Conservation (phyloP, 2,888 invertebrate species). For the Psylliodes chrysocephalus region DNA sequence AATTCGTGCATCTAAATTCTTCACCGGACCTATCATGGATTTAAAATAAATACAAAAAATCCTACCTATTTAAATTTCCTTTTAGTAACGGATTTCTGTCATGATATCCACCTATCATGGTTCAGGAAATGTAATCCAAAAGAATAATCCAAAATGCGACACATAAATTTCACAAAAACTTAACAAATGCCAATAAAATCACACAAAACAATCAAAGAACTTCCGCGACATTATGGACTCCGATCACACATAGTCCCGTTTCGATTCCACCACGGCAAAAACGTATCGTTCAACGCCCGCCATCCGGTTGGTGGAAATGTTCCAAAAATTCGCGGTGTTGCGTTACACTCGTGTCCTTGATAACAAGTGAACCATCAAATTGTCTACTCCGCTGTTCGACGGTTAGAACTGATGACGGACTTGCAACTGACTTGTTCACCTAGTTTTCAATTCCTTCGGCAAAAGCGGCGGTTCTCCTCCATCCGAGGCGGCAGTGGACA, state of each 20-base stretch:
- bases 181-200: conserved; percentile 36
- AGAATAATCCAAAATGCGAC: conserved; percentile 41
- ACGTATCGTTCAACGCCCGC: conserved; percentile 8
- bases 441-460: conserved; percentile 53
- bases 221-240: conserved; percentile 28
- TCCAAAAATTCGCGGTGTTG: conserved; percentile 23
- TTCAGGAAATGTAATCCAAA: conserved; percentile 47
- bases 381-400: conserved; percentile 33
- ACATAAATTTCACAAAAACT: conserved; percentile 44
- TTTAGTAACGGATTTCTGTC: conserved; percentile 70
- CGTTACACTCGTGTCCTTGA: conserved; percentile 54
- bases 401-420: conserved; percentile 43
- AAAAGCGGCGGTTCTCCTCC: conserved; percentile 42
- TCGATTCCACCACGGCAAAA: conserved; percentile 29
- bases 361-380: conserved; percentile 57
- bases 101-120: conserved; percentile 67
- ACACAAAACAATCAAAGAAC: conserved; percentile 36
- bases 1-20: too few species aligned
- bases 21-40: too few species aligned
- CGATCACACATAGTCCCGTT: conserved; percentile 22
- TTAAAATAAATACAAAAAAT: neutral
- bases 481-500: conserved; percentile 33
- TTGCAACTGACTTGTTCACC: conserved; percentile 55
- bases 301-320: conserved; percentile 33
- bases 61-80: conserved; percentile 69